Conservation (phyloP, 2,113 vertebrate genomes). For the Craseonycteris thonglongyai region DNA sequence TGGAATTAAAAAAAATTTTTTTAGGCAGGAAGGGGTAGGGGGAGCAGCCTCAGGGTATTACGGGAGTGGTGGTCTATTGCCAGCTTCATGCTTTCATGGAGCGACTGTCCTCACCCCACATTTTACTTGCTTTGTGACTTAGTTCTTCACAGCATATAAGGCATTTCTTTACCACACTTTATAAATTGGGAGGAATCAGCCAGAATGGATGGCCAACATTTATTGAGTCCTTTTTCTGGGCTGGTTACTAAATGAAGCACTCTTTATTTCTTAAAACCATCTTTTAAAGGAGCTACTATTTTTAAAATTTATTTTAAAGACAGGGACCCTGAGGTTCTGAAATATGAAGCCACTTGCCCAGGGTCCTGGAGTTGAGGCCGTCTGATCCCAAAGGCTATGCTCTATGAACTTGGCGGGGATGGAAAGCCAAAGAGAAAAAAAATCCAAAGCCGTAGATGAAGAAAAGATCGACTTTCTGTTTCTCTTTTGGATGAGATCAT, state of each 20-base stretch:
- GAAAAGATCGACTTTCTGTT: not conserved
- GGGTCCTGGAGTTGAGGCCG: not conserved
- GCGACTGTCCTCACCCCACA: not conserved
- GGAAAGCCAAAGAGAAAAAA: not conserved
- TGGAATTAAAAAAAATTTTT: slow-evolving; percentile 28
- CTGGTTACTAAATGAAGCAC: not conserved
- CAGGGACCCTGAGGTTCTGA: not conserved
- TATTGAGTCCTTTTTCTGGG: not conserved
- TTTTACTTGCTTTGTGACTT: not conserved
- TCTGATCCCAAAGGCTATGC: not conserved
- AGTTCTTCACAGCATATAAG: not conserved
- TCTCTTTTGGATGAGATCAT: not conserved
- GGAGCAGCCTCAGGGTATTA: not conserved
- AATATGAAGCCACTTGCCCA: not conserved
- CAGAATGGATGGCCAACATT: not conserved
- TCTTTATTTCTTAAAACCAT: not conserved
- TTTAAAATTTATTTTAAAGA: not conserved
- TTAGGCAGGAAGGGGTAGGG: not conserved
- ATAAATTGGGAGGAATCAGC: not conserved
- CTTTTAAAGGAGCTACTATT: not conserved
- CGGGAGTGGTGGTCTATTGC: not conserved
- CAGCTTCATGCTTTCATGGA: accelerated
- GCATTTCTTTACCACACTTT: not conserved
- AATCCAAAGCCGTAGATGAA: not conserved
- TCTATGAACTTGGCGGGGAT: not conserved